Evolutionary conservation across 1,140 invertebrate genomes (phyloP).

Genomic region (Cyphomyrmex costatus): DNA sequence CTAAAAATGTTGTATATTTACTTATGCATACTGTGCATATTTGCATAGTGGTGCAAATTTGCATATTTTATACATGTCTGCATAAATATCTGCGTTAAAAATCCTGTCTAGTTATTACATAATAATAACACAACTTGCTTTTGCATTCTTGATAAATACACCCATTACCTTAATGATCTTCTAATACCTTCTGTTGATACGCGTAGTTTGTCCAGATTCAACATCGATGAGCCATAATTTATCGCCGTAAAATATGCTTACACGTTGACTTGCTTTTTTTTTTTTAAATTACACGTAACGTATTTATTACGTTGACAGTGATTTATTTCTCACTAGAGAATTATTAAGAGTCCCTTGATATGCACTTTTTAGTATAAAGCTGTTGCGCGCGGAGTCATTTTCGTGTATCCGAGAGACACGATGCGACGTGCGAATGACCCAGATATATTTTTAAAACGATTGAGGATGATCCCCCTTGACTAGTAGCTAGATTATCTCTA

Average conservation of each 20-base stretch:
- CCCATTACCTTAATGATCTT: not conserved
- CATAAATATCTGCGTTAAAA: no score
- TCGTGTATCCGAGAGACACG: constrained; percentile 15
- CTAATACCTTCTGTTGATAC: constrained; percentile 3
- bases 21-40: no score
- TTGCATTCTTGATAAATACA: constrained; percentile 25
- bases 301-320: constrained; percentile 49
- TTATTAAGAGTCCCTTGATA: constrained; percentile 22
- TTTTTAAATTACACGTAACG: constrained; percentile 18
- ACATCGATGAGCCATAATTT: constrained; percentile 29
- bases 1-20: no score
- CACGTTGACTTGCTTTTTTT: not conserved
- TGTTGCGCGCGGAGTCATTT: constrained; percentile 9
- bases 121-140: constrained; percentile 13
- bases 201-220: not conserved
- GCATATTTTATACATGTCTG: no score
- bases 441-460: constrained; percentile 63
- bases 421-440: constrained; percentile 27
- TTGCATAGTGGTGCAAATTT: no score
- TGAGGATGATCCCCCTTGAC: constrained; percentile 57
- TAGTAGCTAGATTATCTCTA: constrained; percentile 55
- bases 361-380: constrained; percentile 14
- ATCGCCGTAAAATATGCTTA: constrained; percentile 37
- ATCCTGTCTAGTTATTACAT: not conserved
- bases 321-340: constrained; percentile 36